Conservation (phyloP, 2,113 vertebrate species). For the Callocephalon fimbriatum region DNA sequence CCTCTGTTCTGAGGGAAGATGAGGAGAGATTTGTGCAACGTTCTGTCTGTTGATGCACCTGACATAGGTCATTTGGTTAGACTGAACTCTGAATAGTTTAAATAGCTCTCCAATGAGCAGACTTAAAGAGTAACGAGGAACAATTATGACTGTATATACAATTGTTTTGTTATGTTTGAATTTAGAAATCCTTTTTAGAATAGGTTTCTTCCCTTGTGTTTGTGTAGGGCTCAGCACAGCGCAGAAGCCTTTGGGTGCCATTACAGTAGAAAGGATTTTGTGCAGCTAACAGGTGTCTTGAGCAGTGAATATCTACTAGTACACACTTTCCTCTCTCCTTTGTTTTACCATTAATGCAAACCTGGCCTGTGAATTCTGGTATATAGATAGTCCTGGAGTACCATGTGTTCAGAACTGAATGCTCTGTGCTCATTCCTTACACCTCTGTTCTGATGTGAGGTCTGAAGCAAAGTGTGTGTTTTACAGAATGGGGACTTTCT, state of each 20-base stretch:
- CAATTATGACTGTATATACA: neutral
- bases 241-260: neutral
- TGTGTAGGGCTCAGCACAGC: neutral
- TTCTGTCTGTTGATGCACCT: neutral
- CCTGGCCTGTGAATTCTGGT: neutral
- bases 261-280: neutral
- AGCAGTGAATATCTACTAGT: neutral
- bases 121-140: neutral
- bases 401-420: neutral
- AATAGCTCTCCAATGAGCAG: constrained; percentile 24
- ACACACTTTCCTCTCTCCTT: neutral
- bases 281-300: accelerated
- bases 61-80: neutral
- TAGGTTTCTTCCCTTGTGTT: neutral
- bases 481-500: neutral
- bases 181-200: neutral
- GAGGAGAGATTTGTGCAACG: neutral
- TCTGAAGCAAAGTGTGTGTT: neutral
- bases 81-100: constrained; percentile 23
- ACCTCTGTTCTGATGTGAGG: neutral
- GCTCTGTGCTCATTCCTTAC: neutral
- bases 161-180: constrained; percentile 6
- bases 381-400: neutral
- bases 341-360: neutral
- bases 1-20: neutral